Base-by-base conservation (phyloP, 2,113 vertebrate species). In the Barbus barbus region DNA sequence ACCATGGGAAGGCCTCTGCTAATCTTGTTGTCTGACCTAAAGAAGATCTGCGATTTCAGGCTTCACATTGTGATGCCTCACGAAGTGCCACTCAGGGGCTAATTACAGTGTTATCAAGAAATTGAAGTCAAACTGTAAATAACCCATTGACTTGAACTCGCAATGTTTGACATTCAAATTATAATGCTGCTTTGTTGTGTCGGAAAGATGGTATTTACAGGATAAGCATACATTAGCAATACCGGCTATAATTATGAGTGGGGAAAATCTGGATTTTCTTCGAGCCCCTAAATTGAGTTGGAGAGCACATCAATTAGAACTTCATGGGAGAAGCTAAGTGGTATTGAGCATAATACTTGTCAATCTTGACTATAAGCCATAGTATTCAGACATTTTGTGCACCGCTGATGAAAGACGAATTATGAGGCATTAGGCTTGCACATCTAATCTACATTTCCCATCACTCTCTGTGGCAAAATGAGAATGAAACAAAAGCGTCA, bases 1-100 rank as follows among this genome's bases (percentile, higher is more conserved):
- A 26, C 80, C 73, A 63, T 51, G 67, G 48, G 78, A 41, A 73
- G 28, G 51, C 61, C 28, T 4, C 28, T 36, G 9, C 41, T 82
- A 74, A 83, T 85, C 83, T 83, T 61, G 20, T 71, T 71, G 46
- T 28, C 33, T 79, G 63, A 82, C 74, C 80, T 67, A 63, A 36
- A 67, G 78, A 33, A 22, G 79, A 4, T 48, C 48, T 48, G 60
- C 44, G 9, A 48, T 46, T 46, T 80, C 18, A 80, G 61, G 22
- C n/a, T 63, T 65, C 33, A 41, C n/a, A 44, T 63, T 60, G 22
- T 41, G 13, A 22, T 79, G 4, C 60, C 28, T 65, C 58, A 46
- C 9, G 16, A 79, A 61, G 33, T 16, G 77, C 9, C 31, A 38
- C 60, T 38, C 20, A 18, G 6, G 33, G 53, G 26, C 22, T 58